phyloP scores from a whole-genome alignment of 2,113 vertebrate genomes.

The Phoxinus phoxinus region DNA sequence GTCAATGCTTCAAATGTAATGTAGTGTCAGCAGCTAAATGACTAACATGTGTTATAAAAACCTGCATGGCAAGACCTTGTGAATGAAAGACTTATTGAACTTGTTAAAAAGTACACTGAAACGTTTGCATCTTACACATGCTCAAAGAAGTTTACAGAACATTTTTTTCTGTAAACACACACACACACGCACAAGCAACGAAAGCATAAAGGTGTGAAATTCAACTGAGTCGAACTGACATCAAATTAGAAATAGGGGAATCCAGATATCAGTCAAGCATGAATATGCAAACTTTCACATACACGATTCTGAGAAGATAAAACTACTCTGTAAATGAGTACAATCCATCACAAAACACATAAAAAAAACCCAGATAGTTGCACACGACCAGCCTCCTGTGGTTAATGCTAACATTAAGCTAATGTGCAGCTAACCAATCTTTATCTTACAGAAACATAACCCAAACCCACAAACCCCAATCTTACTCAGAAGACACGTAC shows the following conservation, averaged over 20 bases:
- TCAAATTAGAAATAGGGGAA: constrained; percentile 3
- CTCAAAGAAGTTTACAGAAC: neutral
- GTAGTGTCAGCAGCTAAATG: neutral
- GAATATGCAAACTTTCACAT: constrained; percentile 37
- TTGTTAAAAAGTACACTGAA: neutral
- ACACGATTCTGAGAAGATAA: neutral
- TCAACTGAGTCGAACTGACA: neutral
- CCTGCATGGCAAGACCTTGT: neutral
- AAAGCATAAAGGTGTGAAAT: constrained; percentile 7
- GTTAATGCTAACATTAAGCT: neutral
- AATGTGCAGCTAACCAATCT: neutral
- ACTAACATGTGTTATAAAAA: neutral
- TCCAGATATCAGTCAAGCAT: constrained; percentile 20
- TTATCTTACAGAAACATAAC: neutral
- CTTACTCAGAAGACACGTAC: neutral
- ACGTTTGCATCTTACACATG: neutral
- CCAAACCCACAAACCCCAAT: neutral
- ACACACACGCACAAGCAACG: neutral
- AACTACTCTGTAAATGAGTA: constrained; percentile 10
- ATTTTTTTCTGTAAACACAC: neutral
- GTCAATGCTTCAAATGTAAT: neutral
- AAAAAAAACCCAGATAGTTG: neutral
- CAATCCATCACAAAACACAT: neutral
- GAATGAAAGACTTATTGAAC: neutral
- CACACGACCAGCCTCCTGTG: neutral